Base-by-base conservation (phyloP, 2,888 invertebrate genomes). In the Entomobrya multifasciata region DNA sequence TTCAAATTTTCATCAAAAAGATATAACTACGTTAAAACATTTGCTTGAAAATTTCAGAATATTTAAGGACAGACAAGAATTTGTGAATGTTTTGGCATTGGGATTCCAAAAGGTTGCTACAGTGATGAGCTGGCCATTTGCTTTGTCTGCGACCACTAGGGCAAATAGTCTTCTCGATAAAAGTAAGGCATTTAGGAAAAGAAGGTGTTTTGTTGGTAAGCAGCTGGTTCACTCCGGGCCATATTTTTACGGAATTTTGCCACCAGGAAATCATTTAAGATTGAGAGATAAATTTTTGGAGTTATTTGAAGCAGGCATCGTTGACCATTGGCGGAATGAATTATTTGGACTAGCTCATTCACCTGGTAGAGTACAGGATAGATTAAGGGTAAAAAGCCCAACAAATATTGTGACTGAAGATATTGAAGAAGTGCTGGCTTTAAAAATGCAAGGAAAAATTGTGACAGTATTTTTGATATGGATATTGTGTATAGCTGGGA, bases 171-270 rank as follows among this genome's bases (percentile, higher is more conserved):
- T 13, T 22, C 1, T 25, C 22, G 36, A 4, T 8, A 36, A 36
- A 36, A 36, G n/a, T n/a, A n/a, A n/a, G n/a, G n/a, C 36, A 8
- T 36, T 8, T 6, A 36, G 8, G 8, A 44, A 47, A 44, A 13
- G 72, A 36, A 4, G 20, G 2, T 76, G 76, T 13, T 55, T n/a
- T 15, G 76, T 76, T 5, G 76, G 76, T 15, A 76, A 76, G 17
- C 0, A 76, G 22, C 55, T 76, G 25, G 15, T 76, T n/a, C 55
- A 8, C 1, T 5, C 30, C 0, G 76, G 76, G 1, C 4, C 15
- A 30, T 30, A 6, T 17, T 76, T 55, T 15, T 55, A 27, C n/a
- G 55, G 30, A n/a, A 30, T 76, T 17, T 20, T 76, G 0, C 76
- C 76, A 17, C 76, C 76, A 0, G 41, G 44, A 10, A 30, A 76